Conservation (phyloP, 2,113 vertebrate species). For the Dicrurus megarhynchus region DNA sequence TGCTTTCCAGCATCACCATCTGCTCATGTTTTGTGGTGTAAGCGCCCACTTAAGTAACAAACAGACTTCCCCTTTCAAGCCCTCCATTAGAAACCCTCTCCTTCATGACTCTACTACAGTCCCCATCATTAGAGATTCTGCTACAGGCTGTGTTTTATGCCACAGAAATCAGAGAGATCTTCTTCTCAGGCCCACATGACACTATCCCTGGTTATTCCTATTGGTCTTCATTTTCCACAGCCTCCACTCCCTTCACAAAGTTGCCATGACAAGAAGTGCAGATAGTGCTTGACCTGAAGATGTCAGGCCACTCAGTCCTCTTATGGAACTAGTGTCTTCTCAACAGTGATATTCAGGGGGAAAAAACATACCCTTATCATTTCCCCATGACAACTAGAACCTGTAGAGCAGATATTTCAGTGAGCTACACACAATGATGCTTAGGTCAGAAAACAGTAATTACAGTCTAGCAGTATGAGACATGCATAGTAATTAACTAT, state of each 20-base stretch:
- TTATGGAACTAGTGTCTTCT: neutral
- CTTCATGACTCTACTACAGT: fast-evolving
- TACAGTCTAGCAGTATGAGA: neutral
- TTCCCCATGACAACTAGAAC: neutral
- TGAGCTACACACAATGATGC: neutral
- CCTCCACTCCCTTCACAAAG: neutral
- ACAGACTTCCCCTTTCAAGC: neutral
- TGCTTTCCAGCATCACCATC: fast-evolving
- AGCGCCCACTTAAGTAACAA: neutral
- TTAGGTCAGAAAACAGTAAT: neutral
- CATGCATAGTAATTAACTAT: neutral
- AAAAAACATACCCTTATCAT: neutral
- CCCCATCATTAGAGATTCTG: neutral
- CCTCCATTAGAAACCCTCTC: neutral
- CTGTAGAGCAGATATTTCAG: neutral
- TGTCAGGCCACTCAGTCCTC: neutral
- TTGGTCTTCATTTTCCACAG: neutral
- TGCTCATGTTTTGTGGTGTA: neutral
- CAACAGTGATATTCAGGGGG: neutral
- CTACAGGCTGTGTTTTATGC: neutral
- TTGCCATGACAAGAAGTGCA: neutral
- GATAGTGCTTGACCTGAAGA: neutral
- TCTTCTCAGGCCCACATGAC: neutral
- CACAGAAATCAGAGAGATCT: neutral
- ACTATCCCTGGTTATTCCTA: neutral